A percentile compares a stretch with the other conserved stretches of the same genome.
Conservation (phyloP, 2,797 vertebrate species). For the Channallabes apus region DNA sequence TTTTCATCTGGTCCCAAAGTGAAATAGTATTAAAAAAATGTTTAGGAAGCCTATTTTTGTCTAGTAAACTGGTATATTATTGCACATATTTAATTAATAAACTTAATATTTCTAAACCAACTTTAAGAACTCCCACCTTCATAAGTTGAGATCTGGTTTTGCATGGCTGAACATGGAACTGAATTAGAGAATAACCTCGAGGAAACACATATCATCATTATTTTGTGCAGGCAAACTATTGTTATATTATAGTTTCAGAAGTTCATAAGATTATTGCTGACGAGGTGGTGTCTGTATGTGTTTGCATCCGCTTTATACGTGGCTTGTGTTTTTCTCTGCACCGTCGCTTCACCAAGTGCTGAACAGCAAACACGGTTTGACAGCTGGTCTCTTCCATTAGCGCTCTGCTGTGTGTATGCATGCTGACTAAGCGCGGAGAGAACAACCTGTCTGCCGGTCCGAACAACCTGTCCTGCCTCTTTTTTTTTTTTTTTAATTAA, state of each 20-base stretch:
- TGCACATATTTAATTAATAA: neutral
- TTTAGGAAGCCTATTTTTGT: neutral
- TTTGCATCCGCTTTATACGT: neutral
- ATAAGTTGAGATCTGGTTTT: neutral
- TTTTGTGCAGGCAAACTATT: neutral
- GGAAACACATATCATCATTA: neutral
- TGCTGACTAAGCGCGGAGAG: constrained; percentile 24
- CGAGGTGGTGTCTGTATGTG: neutral
- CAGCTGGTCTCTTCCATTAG: constrained; percentile 46
- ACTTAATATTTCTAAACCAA: neutral
- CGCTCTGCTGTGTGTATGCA: constrained; percentile 28
- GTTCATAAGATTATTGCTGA: neutral
- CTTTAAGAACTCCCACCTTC: neutral
- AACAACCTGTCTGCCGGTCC: constrained; percentile 9
- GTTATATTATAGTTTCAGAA: neutral
- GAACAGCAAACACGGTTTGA: constrained; percentile 38
- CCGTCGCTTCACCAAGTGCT: constrained; percentile 19
- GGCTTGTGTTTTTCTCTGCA: constrained; percentile 1
- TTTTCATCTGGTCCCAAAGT: neutral
- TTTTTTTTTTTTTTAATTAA: neutral
- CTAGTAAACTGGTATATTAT: neutral
- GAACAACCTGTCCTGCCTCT: neutral
- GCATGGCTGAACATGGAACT: neutral
- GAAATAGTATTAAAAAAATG: neutral
- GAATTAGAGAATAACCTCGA: neutral